A percentile compares a stretch with the other conserved stretches of the same genome.
These are phyloP conservation scores for Gonioctena quinquepunctata DNA, from an alignment of 1,140 invertebrate species.

Conservation along the genomic window DNA sequence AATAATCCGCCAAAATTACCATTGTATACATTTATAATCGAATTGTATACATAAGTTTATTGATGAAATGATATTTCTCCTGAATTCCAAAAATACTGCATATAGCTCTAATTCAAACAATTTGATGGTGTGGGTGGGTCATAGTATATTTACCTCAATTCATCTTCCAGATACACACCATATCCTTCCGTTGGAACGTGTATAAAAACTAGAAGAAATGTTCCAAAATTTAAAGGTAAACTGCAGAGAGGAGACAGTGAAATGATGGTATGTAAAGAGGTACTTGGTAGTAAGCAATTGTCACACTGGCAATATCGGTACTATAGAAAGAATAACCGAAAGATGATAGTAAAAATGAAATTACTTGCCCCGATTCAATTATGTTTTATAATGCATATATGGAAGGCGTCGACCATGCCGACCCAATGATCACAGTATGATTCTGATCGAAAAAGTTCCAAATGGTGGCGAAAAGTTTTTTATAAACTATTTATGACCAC, in stretches of 20 bases:
- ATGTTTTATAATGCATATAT: slow-evolving; percentile 6
- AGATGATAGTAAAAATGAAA: neutral
- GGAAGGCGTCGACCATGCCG: neutral
- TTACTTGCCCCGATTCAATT: neutral
- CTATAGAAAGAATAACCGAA: neutral
- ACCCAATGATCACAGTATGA: neutral
- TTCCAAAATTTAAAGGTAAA: slow-evolving; percentile 19
- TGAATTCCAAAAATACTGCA: too few species aligned
- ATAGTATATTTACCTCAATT: too few species aligned
- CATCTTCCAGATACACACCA: too few species aligned
- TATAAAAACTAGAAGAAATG: slow-evolving; percentile 17
- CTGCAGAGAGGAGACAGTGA: slow-evolving; percentile 2
- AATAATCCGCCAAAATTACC: too few species aligned
- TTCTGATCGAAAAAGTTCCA: neutral
- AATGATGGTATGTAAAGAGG: neutral
- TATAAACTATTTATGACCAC: neutral
- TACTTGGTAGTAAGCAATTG: neutral
- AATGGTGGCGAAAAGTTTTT: slow-evolving; percentile 7
- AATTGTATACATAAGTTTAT: too few species aligned
- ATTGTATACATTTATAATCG: too few species aligned
- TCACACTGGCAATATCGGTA: neutral
- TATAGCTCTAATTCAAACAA: too few species aligned
- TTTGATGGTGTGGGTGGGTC: too few species aligned
- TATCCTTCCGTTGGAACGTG: slow-evolving; percentile 3
- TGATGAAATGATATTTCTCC: too few species aligned